Percentiles rank a stretch among this genome's conserved stretches.
These are phyloP conservation scores for Tachysurus fulvidraco DNA, from an alignment of 2,113 vertebrate species.

Conservation along the genomic window DNA sequence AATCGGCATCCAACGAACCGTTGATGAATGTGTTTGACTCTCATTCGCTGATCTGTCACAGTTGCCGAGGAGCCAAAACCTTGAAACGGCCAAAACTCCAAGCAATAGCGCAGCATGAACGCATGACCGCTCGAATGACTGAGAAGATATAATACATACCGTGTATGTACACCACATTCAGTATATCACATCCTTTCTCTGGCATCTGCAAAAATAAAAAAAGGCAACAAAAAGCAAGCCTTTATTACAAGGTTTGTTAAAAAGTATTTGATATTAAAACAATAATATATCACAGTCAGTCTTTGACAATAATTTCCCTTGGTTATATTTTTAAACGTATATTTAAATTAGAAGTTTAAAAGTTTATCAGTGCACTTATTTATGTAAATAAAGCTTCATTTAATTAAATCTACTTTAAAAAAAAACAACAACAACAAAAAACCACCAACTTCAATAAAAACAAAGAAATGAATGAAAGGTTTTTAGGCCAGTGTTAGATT, in stretches of 20 bases:
- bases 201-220: not conserved
- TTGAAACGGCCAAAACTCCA: not conserved
- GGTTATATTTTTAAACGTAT: not conserved
- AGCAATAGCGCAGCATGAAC: not conserved
- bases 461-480: no score
- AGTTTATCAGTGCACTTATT: not conserved
- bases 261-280: not conserved
- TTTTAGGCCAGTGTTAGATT: not conserved
- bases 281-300: not conserved
- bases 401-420: not conserved
- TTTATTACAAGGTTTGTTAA: not conserved
- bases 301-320: not conserved
- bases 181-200: not conserved
- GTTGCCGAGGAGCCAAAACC: slow-evolving; percentile 36
- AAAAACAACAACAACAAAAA: not conserved
- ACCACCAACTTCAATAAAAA: not conserved
- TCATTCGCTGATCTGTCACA: slow-evolving; percentile 50
- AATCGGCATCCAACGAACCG: slow-evolving; percentile 55
- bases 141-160: not conserved
- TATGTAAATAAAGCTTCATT: not conserved
- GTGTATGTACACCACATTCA: not conserved
- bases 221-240: no score
- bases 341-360: not conserved
- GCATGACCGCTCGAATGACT: not conserved
- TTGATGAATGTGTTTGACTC: slow-evolving; percentile 56